A percentile compares a stretch with the other conserved stretches of the same genome.
phyloP scores from a whole-genome alignment of 2,888 invertebrate genomes.

The Nomada flava region DNA sequence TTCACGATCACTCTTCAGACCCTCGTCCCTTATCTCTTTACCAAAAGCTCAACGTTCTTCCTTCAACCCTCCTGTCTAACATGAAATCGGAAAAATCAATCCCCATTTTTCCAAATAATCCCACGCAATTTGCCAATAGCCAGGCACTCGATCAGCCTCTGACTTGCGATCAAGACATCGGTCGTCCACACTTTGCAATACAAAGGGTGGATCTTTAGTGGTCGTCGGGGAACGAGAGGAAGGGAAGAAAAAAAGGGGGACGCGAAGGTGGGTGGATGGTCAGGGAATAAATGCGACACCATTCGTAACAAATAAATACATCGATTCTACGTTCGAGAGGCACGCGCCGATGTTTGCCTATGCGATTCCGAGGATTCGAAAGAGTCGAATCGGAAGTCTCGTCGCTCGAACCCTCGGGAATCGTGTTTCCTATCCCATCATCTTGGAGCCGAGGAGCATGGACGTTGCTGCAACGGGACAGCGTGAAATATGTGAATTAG shows the following conservation, averaged over 20 bases:
- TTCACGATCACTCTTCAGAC: slow-evolving; percentile 27
- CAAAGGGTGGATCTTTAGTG: not conserved
- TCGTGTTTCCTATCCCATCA: not conserved
- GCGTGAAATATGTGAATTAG: slow-evolving; percentile 37
- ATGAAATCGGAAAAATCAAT: slow-evolving; percentile 32
- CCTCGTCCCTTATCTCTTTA: slow-evolving; percentile 3
- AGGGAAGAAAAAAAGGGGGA: not conserved
- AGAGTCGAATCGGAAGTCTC: slow-evolving; percentile 39
- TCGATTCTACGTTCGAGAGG: slow-evolving; percentile 43
- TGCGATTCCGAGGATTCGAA: slow-evolving; percentile 42
- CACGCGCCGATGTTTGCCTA: slow-evolving; percentile 60
- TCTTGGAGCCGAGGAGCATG: not conserved
- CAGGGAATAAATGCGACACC: slow-evolving; percentile 9
- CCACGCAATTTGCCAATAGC: slow-evolving; percentile 13
- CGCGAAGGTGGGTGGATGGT: not conserved
- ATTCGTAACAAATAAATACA: not conserved
- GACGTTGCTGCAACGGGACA: slow-evolving; percentile 12
- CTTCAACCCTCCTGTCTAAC: not conserved
- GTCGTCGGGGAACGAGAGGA: not conserved
- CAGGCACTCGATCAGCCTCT: not conserved
- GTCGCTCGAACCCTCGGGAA: slow-evolving; percentile 35
- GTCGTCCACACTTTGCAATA: not conserved
- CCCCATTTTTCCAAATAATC: slow-evolving; percentile 27
- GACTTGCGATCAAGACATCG: not conserved
- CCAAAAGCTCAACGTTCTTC: slow-evolving; percentile 3